Percentiles rank a stretch among this genome's conserved stretches.
phyloP scores from a whole-genome alignment of 2,797 vertebrate genomes.

The Darevskia nairensis region DNA sequence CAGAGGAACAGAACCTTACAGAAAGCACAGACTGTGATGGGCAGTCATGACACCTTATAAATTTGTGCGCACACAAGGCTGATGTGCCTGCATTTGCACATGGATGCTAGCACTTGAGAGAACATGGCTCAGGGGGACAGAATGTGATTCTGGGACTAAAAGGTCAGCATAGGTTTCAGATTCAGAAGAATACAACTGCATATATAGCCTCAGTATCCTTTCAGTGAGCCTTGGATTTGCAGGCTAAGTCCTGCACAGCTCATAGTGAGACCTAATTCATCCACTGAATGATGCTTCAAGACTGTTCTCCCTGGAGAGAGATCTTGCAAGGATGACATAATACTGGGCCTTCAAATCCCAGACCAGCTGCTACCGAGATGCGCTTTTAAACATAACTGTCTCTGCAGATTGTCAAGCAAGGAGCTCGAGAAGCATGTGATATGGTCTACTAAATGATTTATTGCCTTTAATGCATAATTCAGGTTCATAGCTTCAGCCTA shows the following conservation, averaged over 20 bases:
- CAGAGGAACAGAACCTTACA: neutral
- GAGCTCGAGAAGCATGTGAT: slow-evolving; percentile 49
- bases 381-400: slow-evolving; percentile 50
- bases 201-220: neutral
- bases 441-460: slow-evolving; percentile 68
- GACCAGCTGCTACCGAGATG: slow-evolving; percentile 63
- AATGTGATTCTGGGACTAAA: neutral
- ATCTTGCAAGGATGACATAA: slow-evolving; percentile 56
- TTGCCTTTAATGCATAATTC: slow-evolving; percentile 63
- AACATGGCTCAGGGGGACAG: neutral
- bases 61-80: neutral
- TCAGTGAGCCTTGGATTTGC: neutral
- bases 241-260: slow-evolving; percentile 37
- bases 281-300: slow-evolving; percentile 14
- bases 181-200: neutral
- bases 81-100: neutral
- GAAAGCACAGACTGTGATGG: neutral
- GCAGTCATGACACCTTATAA: neutral
- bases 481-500: slow-evolving; percentile 43
- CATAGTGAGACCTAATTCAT: slow-evolving; percentile 36
- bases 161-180: neutral
- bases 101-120: neutral
- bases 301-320: slow-evolving; percentile 43
- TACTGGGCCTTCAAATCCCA: slow-evolving; percentile 66
- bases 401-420: slow-evolving; percentile 11